These are phyloP conservation scores for Epirrhoe alternata DNA, from an alignment of 2,888 invertebrate species.

Conservation along the genomic window DNA sequence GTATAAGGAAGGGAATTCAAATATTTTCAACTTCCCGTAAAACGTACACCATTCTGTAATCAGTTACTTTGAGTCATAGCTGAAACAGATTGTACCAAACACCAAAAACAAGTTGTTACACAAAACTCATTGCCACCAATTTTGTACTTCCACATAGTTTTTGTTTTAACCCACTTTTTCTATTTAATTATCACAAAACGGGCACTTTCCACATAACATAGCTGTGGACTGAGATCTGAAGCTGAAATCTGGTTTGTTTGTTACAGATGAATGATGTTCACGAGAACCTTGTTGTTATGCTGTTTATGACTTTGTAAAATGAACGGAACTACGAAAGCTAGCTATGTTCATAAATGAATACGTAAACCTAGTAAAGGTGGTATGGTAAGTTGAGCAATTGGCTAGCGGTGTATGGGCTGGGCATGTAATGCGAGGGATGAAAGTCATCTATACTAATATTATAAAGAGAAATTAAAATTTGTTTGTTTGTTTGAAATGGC, in stretches of 20 bases:
- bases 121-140: background rate
- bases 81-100: background rate
- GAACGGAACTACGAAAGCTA: conserved; percentile 11
- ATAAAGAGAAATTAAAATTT: too few relatives aligned
- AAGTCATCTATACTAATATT: too few relatives aligned
- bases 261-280: conserved; percentile 51
- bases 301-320: conserved; percentile 46
- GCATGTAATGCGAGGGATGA: too few relatives aligned
- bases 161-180: background rate
- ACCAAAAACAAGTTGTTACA: background rate
- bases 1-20: background rate
- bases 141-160: background rate
- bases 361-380: background rate
- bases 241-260: conserved; percentile 46
- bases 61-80: background rate
- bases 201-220: conserved; percentile 39
- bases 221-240: conserved; percentile 36
- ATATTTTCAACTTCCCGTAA: background rate
- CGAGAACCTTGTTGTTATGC: conserved; percentile 47
- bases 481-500: too few relatives aligned
- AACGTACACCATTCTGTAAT: background rate
- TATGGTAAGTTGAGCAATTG: too few relatives aligned
- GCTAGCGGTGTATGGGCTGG: too few relatives aligned
- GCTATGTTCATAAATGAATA: background rate
- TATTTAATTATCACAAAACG: conserved; percentile 34